A percentile compares a stretch with the other conserved stretches of the same genome.
Conservation (phyloP, 2,113 vertebrate genomes). For the Polypterus senegalus region DNA sequence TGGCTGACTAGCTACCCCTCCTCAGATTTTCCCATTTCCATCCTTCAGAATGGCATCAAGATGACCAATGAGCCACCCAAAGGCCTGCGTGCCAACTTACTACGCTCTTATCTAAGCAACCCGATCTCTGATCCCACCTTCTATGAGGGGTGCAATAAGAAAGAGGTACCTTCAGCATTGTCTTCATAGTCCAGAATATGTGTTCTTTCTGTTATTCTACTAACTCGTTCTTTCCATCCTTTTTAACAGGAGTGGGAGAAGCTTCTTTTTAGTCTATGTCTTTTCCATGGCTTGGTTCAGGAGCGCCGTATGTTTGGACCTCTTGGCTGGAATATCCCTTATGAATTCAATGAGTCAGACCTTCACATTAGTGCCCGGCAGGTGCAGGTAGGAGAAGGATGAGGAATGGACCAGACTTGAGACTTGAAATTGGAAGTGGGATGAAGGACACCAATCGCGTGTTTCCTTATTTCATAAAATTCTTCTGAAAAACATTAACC, state of each 20-base stretch:
- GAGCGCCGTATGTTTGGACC: constrained; percentile 22
- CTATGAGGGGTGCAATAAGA: constrained; percentile 36
- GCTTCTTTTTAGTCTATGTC: constrained; percentile 22
- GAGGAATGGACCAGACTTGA: no score
- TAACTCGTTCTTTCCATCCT: background rate
- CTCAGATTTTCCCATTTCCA: constrained; percentile 21
- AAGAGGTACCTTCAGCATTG: background rate
- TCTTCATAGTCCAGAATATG: background rate
- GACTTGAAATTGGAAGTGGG: no score
- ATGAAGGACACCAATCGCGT: no score
- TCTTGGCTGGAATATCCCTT: constrained; percentile 23
- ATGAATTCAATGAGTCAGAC: constrained; percentile 25
- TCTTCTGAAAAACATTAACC: no score
- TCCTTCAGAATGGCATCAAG: constrained; percentile 27
- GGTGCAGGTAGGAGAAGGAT: constrained; percentile 17
- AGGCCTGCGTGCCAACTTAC: constrained; percentile 18
- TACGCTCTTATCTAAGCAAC: constrained; percentile 20
- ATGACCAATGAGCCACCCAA: constrained; percentile 24
- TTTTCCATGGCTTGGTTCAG: constrained; percentile 23
- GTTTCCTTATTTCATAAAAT: no score
- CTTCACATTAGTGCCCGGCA: constrained; percentile 23
- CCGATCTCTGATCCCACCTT: constrained; percentile 26
- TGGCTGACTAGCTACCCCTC: constrained; percentile 36
- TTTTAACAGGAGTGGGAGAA: constrained; percentile 18
- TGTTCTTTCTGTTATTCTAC: background rate